Base-by-base conservation (phyloP, 1,140 invertebrate species). In the Diuraphis noxia region DNA sequence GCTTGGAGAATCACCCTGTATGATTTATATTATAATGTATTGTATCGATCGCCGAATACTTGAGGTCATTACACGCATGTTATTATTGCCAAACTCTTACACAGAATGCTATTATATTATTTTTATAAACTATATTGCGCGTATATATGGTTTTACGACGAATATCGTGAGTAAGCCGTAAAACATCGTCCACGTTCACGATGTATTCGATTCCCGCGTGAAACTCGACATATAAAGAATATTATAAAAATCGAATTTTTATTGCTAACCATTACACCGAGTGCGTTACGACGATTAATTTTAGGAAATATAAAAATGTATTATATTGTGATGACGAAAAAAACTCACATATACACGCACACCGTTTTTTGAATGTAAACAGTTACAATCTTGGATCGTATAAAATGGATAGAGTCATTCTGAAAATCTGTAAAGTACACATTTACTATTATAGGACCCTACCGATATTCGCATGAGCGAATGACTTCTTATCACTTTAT, bases 201-300 rank as follows among this genome's bases (percentile, higher is more conserved):
- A 43, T 40, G 81, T 82, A 30, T 85, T 49, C 84, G 84, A 86
- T 86, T 86, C n/a, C 43, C n/a, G 43, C 43, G 84, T 34, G 19
- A 86, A 86, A 49, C 34, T 86, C 43, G 41, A 40, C 2, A 40
- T 84, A 41, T 30, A 82, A 30, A 82, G 25, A 82, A 40, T 84
- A 41, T 41, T 72, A n/a, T 84, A 84, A 84, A 43, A 43, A 41
- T 86, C 84, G 84, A 86, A 86, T 49, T 86, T 86, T 86, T 86
- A 46, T 86, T 49, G 19, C 43, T 43, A 8, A 46, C 41, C 19
- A 72, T 72, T n/a, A 72, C n/a, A 21, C n/a, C n/a, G 13, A 72
- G 30, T 72, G 56, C 56, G n/a, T 72, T 72, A 72, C 30, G n/a
- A 72, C 56, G 13, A 72, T 72, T 72, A 72, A 72, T 72, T n/a